A percentile compares a stretch with the other conserved stretches of the same genome.
These are phyloP conservation scores for Python bivittatus DNA, from an alignment of 2,113 vertebrate species.

Conservation along the genomic window DNA sequence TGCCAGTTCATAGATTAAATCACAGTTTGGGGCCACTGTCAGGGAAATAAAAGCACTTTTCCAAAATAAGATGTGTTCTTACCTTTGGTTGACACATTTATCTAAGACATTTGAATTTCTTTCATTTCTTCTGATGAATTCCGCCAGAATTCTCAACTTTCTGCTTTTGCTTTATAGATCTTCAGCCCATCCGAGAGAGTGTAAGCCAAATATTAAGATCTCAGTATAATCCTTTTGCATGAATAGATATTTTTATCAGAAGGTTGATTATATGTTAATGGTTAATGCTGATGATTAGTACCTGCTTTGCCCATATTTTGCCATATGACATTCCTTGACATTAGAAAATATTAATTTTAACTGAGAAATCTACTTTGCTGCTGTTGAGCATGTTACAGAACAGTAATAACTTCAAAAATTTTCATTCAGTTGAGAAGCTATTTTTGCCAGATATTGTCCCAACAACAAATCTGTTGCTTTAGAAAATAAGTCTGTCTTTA, in stretches of 20 bases:
- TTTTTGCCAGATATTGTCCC: not conserved
- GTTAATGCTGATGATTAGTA: not conserved
- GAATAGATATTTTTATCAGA: not conserved
- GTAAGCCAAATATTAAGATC: not conserved
- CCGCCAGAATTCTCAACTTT: not conserved
- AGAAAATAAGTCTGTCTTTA: not conserved
- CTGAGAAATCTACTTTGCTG: not conserved
- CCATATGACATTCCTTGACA: not conserved
- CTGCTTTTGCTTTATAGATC: not conserved
- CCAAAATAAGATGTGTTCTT: not conserved
- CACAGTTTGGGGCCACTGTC: conserved; percentile 52
- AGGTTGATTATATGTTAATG: not conserved
- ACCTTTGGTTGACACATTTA: not conserved
- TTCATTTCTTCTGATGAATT: not conserved
- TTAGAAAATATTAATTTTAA: not conserved
- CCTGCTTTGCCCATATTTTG: not conserved
- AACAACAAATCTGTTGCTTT: not conserved
- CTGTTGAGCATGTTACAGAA: not conserved
- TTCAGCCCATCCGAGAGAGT: not conserved
- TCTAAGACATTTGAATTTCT: not conserved
- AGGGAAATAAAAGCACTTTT: not conserved
- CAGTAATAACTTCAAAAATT: not conserved
- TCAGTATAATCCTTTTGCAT: not conserved
- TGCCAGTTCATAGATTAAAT: conserved; percentile 59
- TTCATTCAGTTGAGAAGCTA: not conserved